Evolutionary conservation across 2,797 vertebrate species (phyloP).

Genomic region (Bovichtus variegatus): DNA sequence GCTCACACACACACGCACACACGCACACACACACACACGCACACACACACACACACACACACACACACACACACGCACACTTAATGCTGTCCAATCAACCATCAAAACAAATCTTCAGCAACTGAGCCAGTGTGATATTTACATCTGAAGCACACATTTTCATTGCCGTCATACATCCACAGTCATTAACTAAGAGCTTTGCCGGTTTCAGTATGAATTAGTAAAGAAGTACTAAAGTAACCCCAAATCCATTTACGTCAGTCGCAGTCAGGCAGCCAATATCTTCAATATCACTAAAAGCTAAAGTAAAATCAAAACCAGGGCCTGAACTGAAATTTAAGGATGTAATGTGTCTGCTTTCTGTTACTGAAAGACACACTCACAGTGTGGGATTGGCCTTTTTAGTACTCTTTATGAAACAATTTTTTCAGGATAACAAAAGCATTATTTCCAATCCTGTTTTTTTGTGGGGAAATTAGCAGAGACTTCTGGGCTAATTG

Average conservation of each 20-base stretch:
- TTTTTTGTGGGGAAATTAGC: not conserved
- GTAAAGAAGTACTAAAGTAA: slow-evolving; percentile 21
- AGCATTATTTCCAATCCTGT: not conserved
- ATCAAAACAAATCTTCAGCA: slow-evolving; percentile 19
- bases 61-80: not conserved
- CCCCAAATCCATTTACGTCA: slow-evolving; percentile 33
- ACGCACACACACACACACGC: not conserved
- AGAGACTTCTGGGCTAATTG: not conserved
- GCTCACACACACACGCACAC: not conserved
- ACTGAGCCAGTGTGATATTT: not conserved
- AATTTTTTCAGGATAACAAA: not conserved
- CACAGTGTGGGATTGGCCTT: not conserved
- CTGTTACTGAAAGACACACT: not conserved
- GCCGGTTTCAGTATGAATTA: slow-evolving; percentile 22
- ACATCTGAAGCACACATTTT: not conserved
- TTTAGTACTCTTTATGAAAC: not conserved
- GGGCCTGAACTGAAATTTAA: not conserved
- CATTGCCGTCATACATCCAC: slow-evolving; percentile 14
- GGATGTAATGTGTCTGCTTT: slow-evolving; percentile 1
- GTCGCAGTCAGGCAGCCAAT: slow-evolving; percentile 24
- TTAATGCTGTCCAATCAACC: slow-evolving; percentile 14
- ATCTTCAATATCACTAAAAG: slow-evolving; percentile 62
- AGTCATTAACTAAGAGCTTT: slow-evolving; percentile 32
- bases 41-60: not conserved
- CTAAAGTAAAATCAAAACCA: slow-evolving; percentile 35